Conservation (phyloP, 2,113 vertebrate species). For the Megalops atlanticus region DNA sequence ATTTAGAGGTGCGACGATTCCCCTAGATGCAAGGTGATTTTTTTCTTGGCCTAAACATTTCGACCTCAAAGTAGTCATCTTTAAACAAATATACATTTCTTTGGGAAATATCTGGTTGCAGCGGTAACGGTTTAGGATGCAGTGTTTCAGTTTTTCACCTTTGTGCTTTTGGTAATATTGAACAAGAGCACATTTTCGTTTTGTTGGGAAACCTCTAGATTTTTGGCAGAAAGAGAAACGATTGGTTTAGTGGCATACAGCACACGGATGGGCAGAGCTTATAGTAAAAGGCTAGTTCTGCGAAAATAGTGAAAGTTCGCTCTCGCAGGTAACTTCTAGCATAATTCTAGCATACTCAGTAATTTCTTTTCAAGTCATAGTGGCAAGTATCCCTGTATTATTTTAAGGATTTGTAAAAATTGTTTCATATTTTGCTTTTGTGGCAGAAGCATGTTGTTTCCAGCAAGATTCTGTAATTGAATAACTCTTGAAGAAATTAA, state of each 20-base stretch:
- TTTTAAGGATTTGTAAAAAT: background rate
- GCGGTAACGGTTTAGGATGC: background rate
- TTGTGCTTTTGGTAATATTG: background rate
- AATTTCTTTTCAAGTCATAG: background rate
- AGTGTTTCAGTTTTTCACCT: background rate
- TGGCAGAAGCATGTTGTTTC: too few relatives aligned
- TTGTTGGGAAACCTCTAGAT: constrained; percentile 14
- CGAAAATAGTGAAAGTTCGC: background rate
- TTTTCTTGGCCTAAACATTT: background rate
- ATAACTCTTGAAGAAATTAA: too few relatives aligned
- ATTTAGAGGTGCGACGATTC: too few relatives aligned
- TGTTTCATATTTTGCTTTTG: too few relatives aligned
- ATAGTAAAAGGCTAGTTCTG: background rate
- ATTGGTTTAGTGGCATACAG: background rate
- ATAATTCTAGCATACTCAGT: too few relatives aligned
- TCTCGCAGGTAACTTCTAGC: background rate
- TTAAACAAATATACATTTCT: background rate
- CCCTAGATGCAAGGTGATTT: background rate
- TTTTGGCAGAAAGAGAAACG: background rate
- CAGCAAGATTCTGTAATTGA: too few relatives aligned
- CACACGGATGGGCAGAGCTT: background rate
- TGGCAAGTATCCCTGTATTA: background rate
- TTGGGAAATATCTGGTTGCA: background rate
- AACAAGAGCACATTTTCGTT: background rate
- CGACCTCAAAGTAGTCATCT: background rate